phyloP scores from a whole-genome alignment of 2,113 vertebrate species.

The Empidonax alnorum region DNA sequence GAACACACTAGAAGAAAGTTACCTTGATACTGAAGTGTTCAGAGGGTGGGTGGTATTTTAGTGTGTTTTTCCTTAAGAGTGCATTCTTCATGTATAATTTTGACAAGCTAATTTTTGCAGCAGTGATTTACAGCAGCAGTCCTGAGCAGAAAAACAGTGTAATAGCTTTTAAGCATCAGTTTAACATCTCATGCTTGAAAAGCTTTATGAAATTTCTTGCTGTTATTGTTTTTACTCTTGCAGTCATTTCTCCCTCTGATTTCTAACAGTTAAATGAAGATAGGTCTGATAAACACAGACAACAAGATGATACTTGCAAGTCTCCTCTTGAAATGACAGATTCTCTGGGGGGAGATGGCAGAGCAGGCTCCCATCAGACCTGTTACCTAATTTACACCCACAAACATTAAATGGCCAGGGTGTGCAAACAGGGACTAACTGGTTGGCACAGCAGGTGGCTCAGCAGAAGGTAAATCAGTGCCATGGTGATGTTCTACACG shows the following conservation, averaged over 20 bases:
- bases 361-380: neutral
- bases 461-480: neutral
- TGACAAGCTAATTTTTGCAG: neutral
- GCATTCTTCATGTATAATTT: neutral
- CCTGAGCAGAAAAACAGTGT: neutral
- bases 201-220: neutral
- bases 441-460: neutral
- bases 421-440: neutral
- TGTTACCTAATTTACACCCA: neutral
- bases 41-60: neutral
- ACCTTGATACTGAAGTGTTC: neutral
- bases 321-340: neutral
- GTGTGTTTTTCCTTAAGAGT: neutral
- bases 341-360: neutral
- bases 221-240: neutral
- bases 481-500: neutral
- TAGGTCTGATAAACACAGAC: neutral
- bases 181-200: neutral
- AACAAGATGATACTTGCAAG: neutral
- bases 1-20: neutral
- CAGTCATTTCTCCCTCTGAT: neutral
- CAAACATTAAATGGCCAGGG: neutral
- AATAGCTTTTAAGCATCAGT: neutral
- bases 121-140: neutral
- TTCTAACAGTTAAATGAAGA: neutral